phyloP scores from a whole-genome alignment of 2,113 vertebrate species.

The Catharus bicknelli region DNA sequence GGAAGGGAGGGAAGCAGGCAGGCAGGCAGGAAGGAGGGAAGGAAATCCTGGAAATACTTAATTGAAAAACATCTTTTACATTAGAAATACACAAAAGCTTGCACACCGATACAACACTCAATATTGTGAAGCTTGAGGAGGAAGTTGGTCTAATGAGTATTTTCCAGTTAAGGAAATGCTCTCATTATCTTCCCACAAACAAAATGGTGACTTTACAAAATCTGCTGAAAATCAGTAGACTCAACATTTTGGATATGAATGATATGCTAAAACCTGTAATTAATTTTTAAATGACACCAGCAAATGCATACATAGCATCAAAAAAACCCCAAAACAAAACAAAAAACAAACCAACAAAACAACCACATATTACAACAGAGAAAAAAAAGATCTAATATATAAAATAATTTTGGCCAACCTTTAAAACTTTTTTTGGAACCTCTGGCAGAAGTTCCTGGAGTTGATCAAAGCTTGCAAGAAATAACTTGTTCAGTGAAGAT shows the following conservation, averaged over 20 bases:
- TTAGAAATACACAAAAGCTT: background rate
- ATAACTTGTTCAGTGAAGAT: conserved; percentile 78
- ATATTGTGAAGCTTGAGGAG: background rate
- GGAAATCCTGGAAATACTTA: background rate
- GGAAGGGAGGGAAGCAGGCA: background rate
- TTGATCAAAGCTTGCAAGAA: conserved; percentile 79
- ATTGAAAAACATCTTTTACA: background rate
- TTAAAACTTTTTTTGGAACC: conserved; percentile 87
- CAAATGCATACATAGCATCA: background rate
- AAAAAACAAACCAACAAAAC: background rate
- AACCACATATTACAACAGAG: background rate
- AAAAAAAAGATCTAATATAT: background rate
- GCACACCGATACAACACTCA: background rate
- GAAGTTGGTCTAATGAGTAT: background rate
- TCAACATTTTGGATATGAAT: background rate
- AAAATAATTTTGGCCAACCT: conserved; percentile 76
- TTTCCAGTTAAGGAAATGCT: background rate
- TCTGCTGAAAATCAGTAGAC: background rate
- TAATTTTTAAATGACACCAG: background rate
- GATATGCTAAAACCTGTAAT: background rate
- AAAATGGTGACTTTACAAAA: background rate
- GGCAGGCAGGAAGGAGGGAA: background rate
- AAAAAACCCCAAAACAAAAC: background rate
- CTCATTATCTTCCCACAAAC: background rate
- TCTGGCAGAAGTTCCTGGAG: conserved; percentile 85